These are phyloP conservation scores for Pelochelys cantorii DNA, from an alignment of 2,797 vertebrate genomes.

Conservation along the genomic window DNA sequence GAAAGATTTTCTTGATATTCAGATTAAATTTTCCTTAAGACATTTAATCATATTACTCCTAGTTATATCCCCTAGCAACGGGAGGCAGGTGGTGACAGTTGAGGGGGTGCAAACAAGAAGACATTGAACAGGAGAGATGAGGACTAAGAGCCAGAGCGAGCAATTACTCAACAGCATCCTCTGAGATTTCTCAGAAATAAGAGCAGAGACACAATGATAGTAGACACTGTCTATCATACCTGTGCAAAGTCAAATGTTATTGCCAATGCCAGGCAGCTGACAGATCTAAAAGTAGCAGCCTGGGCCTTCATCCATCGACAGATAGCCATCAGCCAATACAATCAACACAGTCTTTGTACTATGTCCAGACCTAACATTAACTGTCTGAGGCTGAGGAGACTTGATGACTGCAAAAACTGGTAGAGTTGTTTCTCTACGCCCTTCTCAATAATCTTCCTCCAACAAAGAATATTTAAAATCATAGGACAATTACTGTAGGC, in stretches of 20 bases:
- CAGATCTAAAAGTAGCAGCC: neutral
- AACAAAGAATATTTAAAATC: too few species aligned
- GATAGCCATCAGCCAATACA: fast-evolving
- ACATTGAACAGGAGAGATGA: too few species aligned
- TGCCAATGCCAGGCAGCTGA: neutral
- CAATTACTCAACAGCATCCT: too few species aligned
- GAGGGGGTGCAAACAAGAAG: too few species aligned
- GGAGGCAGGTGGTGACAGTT: too few species aligned
- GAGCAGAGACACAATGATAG: too few species aligned
- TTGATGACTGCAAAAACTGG: neutral
- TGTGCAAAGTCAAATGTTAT: neutral
- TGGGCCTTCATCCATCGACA: neutral
- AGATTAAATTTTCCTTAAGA: neutral
- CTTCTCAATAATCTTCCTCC: too few species aligned
- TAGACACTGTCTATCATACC: too few species aligned
- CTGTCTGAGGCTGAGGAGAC: neutral
- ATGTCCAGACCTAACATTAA: neutral
- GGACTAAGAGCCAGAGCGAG: too few species aligned
- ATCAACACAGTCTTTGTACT: fast-evolving
- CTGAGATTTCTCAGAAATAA: too few species aligned
- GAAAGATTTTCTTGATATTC: neutral
- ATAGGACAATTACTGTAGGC: too few species aligned
- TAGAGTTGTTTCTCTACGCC: too few species aligned
- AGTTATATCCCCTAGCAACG: neutral
- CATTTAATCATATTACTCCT: neutral